Conservation (phyloP, 2,888 invertebrate species). For the Argyresthia goedartella region DNA sequence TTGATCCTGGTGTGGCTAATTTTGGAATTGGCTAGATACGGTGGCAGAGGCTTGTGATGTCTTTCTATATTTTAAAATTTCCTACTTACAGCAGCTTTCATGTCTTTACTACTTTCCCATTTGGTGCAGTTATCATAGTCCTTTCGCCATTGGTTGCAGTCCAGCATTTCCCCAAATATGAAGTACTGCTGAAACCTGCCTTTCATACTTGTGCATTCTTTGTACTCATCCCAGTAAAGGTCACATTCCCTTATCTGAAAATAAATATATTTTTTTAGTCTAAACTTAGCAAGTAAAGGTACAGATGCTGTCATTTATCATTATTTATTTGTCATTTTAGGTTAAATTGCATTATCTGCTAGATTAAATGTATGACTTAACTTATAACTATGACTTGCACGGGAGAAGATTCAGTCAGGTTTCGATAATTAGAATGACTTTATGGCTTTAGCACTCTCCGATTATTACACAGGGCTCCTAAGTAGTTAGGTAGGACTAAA, state of each 20-base stretch:
- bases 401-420: too few species aligned
- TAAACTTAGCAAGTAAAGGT: neutral
- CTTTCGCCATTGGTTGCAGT: conserved; percentile 85
- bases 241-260: conserved; percentile 81
- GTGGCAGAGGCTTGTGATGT: neutral
- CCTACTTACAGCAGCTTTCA: conserved; percentile 73
- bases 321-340: too few species aligned
- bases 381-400: too few species aligned
- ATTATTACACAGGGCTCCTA: too few species aligned
- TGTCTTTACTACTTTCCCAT: conserved; percentile 74
- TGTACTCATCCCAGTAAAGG: conserved; percentile 86
- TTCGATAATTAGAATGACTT: too few species aligned
- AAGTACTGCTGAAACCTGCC: conserved; percentile 90
- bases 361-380: too few species aligned
- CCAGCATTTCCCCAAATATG: conserved; percentile 77
- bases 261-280: neutral
- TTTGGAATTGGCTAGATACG: neutral
- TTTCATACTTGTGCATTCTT: conserved; percentile 81
- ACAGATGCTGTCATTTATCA: neutral
- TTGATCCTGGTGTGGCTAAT: too few species aligned
- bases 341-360: too few species aligned
- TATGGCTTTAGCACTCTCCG: too few species aligned
- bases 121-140: conserved; percentile 82
- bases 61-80: neutral
- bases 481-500: too few species aligned